Evolutionary conservation across 2,113 vertebrate genomes (phyloP).

Genomic region (cattle (Bos taurus)): ARS-UCD2.0 NC_037336.1:61674501-61675000

Average conservation of each 20-base stretch:
- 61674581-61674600: background rate
- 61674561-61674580: background rate
- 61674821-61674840: background rate
- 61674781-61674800: background rate
- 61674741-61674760: background rate
- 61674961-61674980: background rate
- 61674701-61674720: background rate
- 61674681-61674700: background rate
- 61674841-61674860: background rate
- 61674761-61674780: background rate
- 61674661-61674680: background rate
- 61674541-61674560: background rate
- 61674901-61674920: background rate
- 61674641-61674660: fast-evolving
- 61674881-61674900: background rate
- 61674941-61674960: background rate
- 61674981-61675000: background rate
- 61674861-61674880: background rate
- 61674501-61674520: background rate
- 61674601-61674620: background rate
- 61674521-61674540: background rate
- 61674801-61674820: background rate
- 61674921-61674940: background rate
- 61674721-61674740: background rate
- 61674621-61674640: background rate